These are phyloP conservation scores for Mesorhabditis belari DNA, from an alignment of 2,888 invertebrate genomes.

Conservation along the genomic window DNA sequence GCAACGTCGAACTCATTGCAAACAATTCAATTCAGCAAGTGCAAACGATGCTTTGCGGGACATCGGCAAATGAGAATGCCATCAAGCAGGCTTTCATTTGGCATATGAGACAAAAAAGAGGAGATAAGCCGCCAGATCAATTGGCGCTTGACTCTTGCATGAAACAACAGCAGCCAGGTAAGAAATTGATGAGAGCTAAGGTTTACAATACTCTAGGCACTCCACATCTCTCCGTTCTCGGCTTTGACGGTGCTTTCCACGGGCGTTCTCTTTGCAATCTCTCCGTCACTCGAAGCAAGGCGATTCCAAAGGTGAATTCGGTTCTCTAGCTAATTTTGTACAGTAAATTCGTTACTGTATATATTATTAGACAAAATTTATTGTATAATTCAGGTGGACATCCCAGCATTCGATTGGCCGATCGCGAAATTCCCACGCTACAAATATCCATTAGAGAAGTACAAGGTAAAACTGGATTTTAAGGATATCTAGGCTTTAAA, in stretches of 20 bases:
- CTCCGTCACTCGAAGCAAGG: constrained; percentile 77
- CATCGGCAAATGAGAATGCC: constrained; percentile 94
- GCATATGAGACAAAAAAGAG: constrained; percentile 57
- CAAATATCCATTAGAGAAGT: constrained; percentile 81
- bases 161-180: constrained; percentile 74
- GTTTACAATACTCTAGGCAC: constrained; percentile 86
- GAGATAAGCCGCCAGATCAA: constrained; percentile 65
- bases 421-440: constrained; percentile 81
- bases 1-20: too few species aligned
- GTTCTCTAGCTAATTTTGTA: background rate
- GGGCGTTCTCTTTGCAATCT: constrained; percentile 75
- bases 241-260: constrained; percentile 71
- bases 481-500: too few species aligned
- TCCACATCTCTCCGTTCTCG: constrained; percentile 74
- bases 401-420: constrained; percentile 92
- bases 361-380: too few species aligned
- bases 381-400: constrained; percentile 67
- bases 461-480: too few species aligned
- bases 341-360: too few species aligned
- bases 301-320: constrained; percentile 73
- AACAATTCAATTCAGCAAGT: constrained; percentile 61
- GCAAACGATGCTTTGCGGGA: constrained; percentile 94
- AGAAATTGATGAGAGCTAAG: too few species aligned
- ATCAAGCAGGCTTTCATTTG: constrained; percentile 81
- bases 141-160: constrained; percentile 76